phyloP scores from a whole-genome alignment of 2,113 vertebrate species.

The Phyllostomus discolor region DNA sequence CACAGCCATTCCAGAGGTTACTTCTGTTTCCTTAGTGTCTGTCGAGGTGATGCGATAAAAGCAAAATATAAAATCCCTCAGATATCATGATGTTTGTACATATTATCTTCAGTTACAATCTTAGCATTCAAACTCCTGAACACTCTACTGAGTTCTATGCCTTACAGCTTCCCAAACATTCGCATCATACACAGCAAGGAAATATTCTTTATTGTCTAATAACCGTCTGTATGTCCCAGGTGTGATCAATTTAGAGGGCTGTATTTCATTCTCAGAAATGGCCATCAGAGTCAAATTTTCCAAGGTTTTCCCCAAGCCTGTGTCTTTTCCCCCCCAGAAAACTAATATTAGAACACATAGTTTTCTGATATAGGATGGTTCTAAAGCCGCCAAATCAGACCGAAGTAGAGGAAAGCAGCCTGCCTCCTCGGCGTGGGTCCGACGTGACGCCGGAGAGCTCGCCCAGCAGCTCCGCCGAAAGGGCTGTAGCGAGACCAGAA shows the following conservation, averaged over 20 bases:
- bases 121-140: slow-evolving; percentile 11
- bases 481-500: not conserved
- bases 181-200: slow-evolving; percentile 20
- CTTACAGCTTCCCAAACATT: not conserved
- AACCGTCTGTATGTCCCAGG: not conserved
- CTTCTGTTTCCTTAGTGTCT: not conserved
- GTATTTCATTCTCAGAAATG: slow-evolving; percentile 25
- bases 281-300: not conserved
- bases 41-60: not conserved
- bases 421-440: not conserved
- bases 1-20: slow-evolving; percentile 8
- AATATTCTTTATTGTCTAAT: slow-evolving; percentile 13
- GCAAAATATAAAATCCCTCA: not conserved
- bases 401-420: not conserved
- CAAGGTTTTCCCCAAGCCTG: not conserved
- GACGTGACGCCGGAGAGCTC: not conserved
- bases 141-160: not conserved
- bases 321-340: not conserved
- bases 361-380: not conserved
- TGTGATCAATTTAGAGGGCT: not conserved
- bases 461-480: not conserved
- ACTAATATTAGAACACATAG: not conserved
- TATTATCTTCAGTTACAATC: not conserved
- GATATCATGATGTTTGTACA: not conserved
- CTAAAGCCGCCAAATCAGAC: not conserved